Base-by-base conservation (phyloP, 64 coral and sea anemone species). In the Pocillopora damicornis region DNA sequence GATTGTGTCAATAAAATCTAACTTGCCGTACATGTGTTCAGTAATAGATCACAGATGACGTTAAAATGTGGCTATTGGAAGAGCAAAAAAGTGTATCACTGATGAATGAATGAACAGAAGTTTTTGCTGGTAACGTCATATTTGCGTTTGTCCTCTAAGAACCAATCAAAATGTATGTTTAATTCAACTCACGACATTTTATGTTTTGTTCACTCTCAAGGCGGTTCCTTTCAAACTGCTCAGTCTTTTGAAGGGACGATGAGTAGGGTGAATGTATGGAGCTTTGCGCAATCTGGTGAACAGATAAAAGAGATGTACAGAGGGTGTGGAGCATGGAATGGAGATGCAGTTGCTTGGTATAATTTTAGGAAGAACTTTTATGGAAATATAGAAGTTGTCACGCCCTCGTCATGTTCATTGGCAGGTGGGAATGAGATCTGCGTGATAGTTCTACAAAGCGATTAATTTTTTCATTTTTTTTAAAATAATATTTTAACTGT, bases 181-280 rank as follows among this genome's bases (percentile, higher is more conserved):
- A 73, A 73, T 30, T 30, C 30, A 30, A 30, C 30, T 30, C 30
- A 30, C 30, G 30, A 30, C 30, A 30, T 68, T 5, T n/a, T 68
- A 17, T 11, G 14, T 75, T 35, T 77, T 1, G 15, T 58, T 77
- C 5, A 18, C 6, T 77, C 26, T 37, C 14, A 45, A 77, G 75
- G 75, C 1, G 75, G 75, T 7, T 4, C 13, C 30, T 77, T 77
- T 77, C 1, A 13, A 18, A 14, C 75, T 37, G 12, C 0, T 9
- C 75, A 77, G 15, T 36, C 75, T 1, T 77, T 58, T 51, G 2
- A 45, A 13, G 75, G 75, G 2, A 77, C 1, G 8, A 51, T 77
- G 75, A 77, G 75, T 17, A 13, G 75, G 57, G 37, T 77, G 36
- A 77, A 77, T 77, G 15, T 77, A 22, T 77, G 75, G 75, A 77